phyloP scores from a whole-genome alignment of 2,888 invertebrate species.

The Leptarthrus brevirostris region DNA sequence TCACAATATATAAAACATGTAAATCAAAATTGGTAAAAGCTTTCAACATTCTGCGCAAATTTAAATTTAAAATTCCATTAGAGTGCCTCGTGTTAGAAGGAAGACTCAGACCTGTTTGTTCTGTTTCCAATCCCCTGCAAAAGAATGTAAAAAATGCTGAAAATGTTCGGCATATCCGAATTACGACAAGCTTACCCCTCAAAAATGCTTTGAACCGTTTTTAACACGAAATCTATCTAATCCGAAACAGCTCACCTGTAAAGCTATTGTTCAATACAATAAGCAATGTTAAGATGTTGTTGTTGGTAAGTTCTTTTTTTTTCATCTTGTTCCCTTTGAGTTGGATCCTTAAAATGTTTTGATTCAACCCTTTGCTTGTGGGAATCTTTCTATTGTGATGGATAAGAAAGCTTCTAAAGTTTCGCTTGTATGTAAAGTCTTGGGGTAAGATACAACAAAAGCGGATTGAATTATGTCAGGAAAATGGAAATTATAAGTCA shows the following conservation, averaged over 20 bases:
- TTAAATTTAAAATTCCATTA: constrained; percentile 33
- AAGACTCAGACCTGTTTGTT: too few relatives aligned
- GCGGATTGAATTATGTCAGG: constrained; percentile 34
- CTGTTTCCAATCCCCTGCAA: too few relatives aligned
- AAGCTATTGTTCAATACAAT: constrained; percentile 1
- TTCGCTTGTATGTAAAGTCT: constrained; percentile 5
- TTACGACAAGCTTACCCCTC: too few relatives aligned
- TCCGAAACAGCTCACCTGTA: background rate
- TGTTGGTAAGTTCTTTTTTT: background rate
- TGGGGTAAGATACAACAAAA: constrained; percentile 20
- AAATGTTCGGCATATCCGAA: background rate
- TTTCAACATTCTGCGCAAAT: background rate
- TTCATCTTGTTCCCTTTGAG: constrained; percentile 5
- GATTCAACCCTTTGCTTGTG: background rate
- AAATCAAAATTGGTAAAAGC: constrained; percentile 32
- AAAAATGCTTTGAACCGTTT: constrained; percentile 15
- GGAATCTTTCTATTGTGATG: background rate
- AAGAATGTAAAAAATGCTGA: background rate
- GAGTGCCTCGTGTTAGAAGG: too few relatives aligned
- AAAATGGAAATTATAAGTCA: constrained; percentile 40
- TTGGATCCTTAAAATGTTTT: background rate
- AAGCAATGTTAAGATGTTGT: constrained; percentile 4
- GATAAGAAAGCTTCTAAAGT: constrained; percentile 5
- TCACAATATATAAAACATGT: too few relatives aligned
- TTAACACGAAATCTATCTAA: background rate